These are phyloP conservation scores for Lemur catta DNA, from an alignment of 2,797 vertebrate genomes.

Conservation along the genomic window DNA sequence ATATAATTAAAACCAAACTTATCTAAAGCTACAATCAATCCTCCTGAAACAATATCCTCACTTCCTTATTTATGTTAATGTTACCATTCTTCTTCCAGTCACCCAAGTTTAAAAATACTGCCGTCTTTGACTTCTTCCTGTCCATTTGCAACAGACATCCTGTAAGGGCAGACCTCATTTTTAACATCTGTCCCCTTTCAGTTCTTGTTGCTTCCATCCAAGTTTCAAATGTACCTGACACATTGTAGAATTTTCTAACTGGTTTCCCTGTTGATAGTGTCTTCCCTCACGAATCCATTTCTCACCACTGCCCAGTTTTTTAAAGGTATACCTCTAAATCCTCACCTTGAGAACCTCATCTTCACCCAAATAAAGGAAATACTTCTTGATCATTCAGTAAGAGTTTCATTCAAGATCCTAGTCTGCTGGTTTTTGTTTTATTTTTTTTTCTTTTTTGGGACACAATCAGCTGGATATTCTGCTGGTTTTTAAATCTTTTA, in stretches of 20 bases:
- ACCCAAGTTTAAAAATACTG: not conserved
- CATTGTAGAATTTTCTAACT: not conserved
- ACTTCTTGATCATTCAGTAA: not conserved
- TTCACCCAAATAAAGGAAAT: not conserved
- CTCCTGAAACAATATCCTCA: not conserved
- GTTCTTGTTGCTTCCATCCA: not conserved
- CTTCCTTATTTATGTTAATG: not conserved
- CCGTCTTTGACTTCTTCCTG: not conserved
- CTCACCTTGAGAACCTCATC: not conserved
- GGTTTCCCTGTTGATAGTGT: not conserved
- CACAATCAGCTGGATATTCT: not conserved
- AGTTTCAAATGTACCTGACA: not conserved
- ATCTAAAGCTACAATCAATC: not conserved
- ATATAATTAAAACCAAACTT: slow-evolving; percentile 16
- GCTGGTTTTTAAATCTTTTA: slow-evolving; percentile 4
- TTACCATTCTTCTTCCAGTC: not conserved
- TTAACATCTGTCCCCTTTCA: not conserved
- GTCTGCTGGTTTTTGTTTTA: not conserved
- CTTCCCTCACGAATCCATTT: not conserved
- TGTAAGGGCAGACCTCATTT: not conserved
- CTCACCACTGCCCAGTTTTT: not conserved
- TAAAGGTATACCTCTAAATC: not conserved
- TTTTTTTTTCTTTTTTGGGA: no score
- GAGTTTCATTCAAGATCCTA: not conserved
- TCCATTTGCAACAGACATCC: not conserved